Percentiles rank a stretch among this genome's conserved stretches.
These are phyloP conservation scores for Drosophila leontia DNA, from an alignment of 1,140 invertebrate genomes.

Conservation along the genomic window DNA sequence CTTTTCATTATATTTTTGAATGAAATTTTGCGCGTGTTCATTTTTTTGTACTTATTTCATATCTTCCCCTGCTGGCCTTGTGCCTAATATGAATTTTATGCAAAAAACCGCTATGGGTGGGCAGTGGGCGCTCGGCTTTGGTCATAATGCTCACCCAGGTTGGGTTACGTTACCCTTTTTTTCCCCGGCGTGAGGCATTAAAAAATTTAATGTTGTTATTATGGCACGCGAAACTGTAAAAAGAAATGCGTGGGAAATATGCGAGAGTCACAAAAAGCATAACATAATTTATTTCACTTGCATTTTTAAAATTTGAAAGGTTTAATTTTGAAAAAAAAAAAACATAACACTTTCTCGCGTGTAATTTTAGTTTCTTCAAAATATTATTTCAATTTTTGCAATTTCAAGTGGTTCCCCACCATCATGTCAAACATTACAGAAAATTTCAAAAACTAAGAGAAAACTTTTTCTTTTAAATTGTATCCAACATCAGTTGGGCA, in stretches of 20 bases:
- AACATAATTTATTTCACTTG: constrained; percentile 6
- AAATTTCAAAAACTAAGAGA: constrained; percentile 43
- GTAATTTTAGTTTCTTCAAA: background rate
- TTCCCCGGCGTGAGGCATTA: constrained; percentile 49
- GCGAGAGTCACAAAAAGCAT: constrained; percentile 7
- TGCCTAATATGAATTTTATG: constrained; percentile 81
- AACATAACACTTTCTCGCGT: background rate
- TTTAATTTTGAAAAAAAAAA: background rate
- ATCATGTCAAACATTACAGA: constrained; percentile 49
- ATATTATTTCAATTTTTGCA: constrained; percentile 1
- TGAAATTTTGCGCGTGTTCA: constrained; percentile 54
- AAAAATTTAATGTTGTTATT: constrained; percentile 67
- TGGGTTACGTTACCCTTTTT: constrained; percentile 27
- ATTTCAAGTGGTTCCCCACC: constrained; percentile 23
- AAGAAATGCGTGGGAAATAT: constrained; percentile 29
- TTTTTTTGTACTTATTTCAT: constrained; percentile 60
- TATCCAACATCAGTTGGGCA: constrained; percentile 51
- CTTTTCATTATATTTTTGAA: constrained; percentile 71
- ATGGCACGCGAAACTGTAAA: constrained; percentile 30
- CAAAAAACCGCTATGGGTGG: constrained; percentile 49
- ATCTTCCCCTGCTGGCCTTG: constrained; percentile 65
- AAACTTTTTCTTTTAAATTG: constrained; percentile 45
- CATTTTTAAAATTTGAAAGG: background rate
- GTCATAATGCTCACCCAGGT: constrained; percentile 60
- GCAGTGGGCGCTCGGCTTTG: constrained; percentile 37